Percentiles rank a stretch among this genome's conserved stretches.
Evolutionary conservation across 2,113 vertebrate species (phyloP).

Genomic region (Thymallus thymallus): DNA sequence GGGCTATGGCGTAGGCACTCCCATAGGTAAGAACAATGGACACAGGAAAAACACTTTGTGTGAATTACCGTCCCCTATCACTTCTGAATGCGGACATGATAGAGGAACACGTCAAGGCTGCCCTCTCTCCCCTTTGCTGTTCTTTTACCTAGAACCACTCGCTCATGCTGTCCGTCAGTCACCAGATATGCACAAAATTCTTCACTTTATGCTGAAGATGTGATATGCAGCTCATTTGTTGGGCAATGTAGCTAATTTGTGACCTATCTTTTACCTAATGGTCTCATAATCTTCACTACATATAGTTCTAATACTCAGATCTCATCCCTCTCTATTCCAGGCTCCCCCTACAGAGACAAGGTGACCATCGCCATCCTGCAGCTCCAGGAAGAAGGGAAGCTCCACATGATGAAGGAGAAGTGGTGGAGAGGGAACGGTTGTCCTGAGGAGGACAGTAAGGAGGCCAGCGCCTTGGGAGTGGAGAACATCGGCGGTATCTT

Average conservation of each 20-base stretch:
- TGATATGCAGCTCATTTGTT: too few species aligned
- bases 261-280: not conserved
- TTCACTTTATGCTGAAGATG: too few species aligned
- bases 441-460: constrained; percentile 93
- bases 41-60: too few species aligned
- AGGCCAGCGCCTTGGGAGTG: constrained; percentile 93
- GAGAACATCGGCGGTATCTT: constrained; percentile 99
- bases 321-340: constrained; percentile 57
- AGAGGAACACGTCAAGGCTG: too few species aligned
- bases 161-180: too few species aligned
- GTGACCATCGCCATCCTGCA: constrained; percentile 96
- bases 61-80: too few species aligned
- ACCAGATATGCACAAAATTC: too few species aligned
- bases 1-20: constrained; percentile 96
- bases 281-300: too few species aligned
- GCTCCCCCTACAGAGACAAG: constrained; percentile 94
- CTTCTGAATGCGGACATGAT: too few species aligned
- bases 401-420: constrained; percentile 99
- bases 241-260: not conserved
- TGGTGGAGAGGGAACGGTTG: constrained; percentile 98
- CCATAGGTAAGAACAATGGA: constrained; percentile 83
- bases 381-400: constrained; percentile 94
- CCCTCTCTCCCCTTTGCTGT: too few species aligned
- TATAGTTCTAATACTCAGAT: not conserved
- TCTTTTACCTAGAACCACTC: too few species aligned